Evolutionary conservation across 2,888 invertebrate species (phyloP).

Genomic region (Drosophila leonis): DNA sequence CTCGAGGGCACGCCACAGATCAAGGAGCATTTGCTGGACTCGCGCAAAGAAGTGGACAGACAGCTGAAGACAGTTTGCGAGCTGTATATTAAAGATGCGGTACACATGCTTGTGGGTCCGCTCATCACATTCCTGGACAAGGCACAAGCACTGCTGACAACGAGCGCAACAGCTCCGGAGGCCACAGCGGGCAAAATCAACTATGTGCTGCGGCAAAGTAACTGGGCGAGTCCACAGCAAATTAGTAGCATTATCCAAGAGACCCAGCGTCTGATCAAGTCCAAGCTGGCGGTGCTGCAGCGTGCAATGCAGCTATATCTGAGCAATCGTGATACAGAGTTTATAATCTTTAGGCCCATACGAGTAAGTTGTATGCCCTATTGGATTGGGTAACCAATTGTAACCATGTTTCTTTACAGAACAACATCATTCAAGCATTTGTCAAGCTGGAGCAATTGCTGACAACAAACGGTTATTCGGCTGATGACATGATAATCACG

Average conservation of each 20-base stretch:
- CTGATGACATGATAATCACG: conserved; percentile 93
- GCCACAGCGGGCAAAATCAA: conserved; percentile 65
- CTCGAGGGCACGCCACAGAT: conserved; percentile 97
- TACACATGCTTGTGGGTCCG: conserved; percentile 91
- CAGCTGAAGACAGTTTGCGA: conserved; percentile 96
- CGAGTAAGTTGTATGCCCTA: conserved; percentile 87
- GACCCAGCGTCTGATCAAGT: conserved; percentile 92
- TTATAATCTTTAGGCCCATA: conserved; percentile 97
- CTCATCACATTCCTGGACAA: conserved; percentile 91
- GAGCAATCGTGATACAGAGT: conserved; percentile 98
- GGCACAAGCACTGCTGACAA: conserved; percentile 86
- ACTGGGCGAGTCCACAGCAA: conserved; percentile 90
- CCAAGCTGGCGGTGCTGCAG: conserved; percentile 92
- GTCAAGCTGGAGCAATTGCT: conserved; percentile 93
- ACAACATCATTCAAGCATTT: conserved; percentile 95
- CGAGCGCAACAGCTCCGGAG: conserved; percentile 37
- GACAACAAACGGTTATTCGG: conserved; percentile 90
- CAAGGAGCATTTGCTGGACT: conserved; percentile 95
- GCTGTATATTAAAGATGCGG: conserved; percentile 92
- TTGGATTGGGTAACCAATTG: neutral
- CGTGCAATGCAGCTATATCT: conserved; percentile 97
- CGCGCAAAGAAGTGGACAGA: conserved; percentile 97
- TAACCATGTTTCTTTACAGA: conserved; percentile 85
- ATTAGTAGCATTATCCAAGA: conserved; percentile 91
- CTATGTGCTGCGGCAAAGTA: conserved; percentile 86